Percentiles rank a stretch among this genome's conserved stretches.
Evolutionary conservation across 2,113 vertebrate species (phyloP).

Genomic region (Reinhardtius hippoglossoides): DNA sequence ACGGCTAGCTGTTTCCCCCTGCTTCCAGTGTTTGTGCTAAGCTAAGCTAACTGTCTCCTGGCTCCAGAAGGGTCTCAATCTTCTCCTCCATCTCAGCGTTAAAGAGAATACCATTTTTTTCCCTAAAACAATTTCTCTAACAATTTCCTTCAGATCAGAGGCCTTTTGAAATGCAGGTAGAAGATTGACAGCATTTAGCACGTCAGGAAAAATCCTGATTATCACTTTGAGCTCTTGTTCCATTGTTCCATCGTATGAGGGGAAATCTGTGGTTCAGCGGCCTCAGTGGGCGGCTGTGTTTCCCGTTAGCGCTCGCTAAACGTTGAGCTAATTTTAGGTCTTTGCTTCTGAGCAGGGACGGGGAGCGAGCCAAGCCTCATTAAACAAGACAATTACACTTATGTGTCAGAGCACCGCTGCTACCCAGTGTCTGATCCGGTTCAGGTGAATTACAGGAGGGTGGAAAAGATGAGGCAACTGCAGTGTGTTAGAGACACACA

Average conservation of each 20-base stretch:
- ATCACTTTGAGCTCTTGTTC: too few relatives aligned
- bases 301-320: slow-evolving; percentile 32
- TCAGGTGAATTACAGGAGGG: slow-evolving; percentile 43
- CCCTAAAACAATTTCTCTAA: too few relatives aligned
- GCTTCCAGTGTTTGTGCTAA: neutral
- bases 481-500: neutral
- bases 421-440: slow-evolving; percentile 39
- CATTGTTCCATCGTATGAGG: too few relatives aligned
- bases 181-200: too few relatives aligned
- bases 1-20: neutral
- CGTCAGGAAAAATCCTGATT: too few relatives aligned
- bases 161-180: too few relatives aligned
- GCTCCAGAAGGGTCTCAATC: too few relatives aligned
- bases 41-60: too few relatives aligned
- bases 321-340: slow-evolving; percentile 28
- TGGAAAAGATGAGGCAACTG: slow-evolving; percentile 3
- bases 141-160: too few relatives aligned
- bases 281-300: neutral
- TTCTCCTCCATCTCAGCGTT: too few relatives aligned
- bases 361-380: slow-evolving; percentile 33
- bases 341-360: slow-evolving; percentile 21
- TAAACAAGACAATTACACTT: slow-evolving; percentile 51
- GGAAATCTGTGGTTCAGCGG: neutral
- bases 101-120: too few relatives aligned
- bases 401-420: slow-evolving; percentile 16